Evolutionary conservation across 2,888 invertebrate genomes (phyloP).

Genomic region (Drosophila formosana): DNA sequence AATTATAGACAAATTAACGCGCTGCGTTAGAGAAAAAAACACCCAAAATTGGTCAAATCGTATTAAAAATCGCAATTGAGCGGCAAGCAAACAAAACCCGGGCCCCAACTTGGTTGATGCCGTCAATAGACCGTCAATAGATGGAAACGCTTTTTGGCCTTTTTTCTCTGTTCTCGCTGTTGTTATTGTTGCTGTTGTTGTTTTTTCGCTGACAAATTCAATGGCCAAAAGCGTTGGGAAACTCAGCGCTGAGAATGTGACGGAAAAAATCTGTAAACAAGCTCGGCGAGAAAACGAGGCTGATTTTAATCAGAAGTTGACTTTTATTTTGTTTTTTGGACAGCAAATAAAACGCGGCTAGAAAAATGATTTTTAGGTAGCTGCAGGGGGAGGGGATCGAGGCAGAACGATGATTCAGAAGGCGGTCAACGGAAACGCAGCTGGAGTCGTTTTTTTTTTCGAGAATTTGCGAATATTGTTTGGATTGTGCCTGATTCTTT

Average conservation of each 20-base stretch:
- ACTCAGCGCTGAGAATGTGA: conserved; percentile 63
- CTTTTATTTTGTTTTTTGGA: conserved; percentile 28
- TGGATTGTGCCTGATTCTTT: conserved; percentile 15
- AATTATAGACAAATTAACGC: conserved; percentile 75
- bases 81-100: conserved; percentile 39
- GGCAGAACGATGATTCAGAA: conserved; percentile 60
- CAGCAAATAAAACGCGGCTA: conserved; percentile 13
- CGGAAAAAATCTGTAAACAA: conserved; percentile 65
- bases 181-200: conserved; percentile 12
- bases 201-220: conserved; percentile 53
- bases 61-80: conserved; percentile 61
- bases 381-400: not conserved
- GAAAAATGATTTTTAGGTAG: not conserved
- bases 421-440: conserved; percentile 72
- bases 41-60: conserved; percentile 64
- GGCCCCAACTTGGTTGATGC: conserved; percentile 34
- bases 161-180: conserved; percentile 34
- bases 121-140: conserved; percentile 58
- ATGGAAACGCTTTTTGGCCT: conserved; percentile 40
- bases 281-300: conserved; percentile 57
- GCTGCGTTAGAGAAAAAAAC: conserved; percentile 40
- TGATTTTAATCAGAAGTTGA: conserved; percentile 62
- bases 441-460: conserved; percentile 30
- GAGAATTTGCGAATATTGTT: conserved; percentile 37
- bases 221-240: conserved; percentile 67